Percentiles rank a stretch among this genome's conserved stretches.
Conservation (phyloP, 92 coral and sea anemone species). For the Heliopora coerulea region DNA sequence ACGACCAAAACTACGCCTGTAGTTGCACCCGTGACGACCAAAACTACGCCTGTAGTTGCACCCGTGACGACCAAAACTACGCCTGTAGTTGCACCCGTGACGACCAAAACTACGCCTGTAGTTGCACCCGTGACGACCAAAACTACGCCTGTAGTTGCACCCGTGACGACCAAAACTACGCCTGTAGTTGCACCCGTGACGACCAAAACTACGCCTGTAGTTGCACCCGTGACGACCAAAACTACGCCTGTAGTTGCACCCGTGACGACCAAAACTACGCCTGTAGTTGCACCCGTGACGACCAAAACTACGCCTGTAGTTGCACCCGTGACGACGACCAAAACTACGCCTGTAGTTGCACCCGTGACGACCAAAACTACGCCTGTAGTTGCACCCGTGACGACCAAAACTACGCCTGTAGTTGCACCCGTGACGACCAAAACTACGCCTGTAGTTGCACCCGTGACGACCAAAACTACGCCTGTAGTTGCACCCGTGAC, state of each 20-base stretch:
- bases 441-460: not conserved
- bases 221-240: not conserved
- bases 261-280: not conserved
- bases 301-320: not conserved
- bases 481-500: not conserved
- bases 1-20: not conserved
- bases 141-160: not conserved
- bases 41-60: not conserved
- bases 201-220: not conserved
- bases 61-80: not conserved
- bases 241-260: not conserved
- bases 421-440: not conserved
- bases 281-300: not conserved
- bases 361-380: not conserved
- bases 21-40: not conserved
- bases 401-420: not conserved
- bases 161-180: not conserved
- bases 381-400: not conserved
- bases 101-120: not conserved
- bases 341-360: not conserved
- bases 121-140: not conserved
- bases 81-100: not conserved
- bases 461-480: not conserved
- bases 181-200: not conserved
- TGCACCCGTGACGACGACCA: not conserved